Percentiles rank a stretch among this genome's conserved stretches.
Evolutionary conservation across 1,140 invertebrate genomes (phyloP).

Genomic region (Drosophila repleta): DNA sequence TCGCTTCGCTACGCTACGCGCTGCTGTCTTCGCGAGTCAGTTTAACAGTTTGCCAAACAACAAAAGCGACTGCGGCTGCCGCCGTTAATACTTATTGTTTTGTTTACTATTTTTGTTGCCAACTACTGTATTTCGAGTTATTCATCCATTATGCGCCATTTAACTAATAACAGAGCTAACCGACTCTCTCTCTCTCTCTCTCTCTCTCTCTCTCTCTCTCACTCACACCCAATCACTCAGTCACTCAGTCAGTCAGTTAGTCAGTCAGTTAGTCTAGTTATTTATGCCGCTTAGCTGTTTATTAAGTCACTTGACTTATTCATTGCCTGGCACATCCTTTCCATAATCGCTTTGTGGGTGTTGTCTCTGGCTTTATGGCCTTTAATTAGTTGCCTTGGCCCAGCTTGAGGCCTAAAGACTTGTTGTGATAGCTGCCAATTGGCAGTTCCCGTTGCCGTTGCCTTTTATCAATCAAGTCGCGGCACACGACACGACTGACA

Average conservation of each 20-base stretch:
- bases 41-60: constrained; percentile 71
- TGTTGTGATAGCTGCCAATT: constrained; percentile 17
- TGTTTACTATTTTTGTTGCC: constrained; percentile 53
- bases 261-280: constrained; percentile 14
- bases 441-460: constrained; percentile 26
- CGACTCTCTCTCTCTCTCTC: constrained; percentile 20
- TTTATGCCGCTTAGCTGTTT: constrained; percentile 49
- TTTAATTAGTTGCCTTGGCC: constrained; percentile 30
- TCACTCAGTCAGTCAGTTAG: constrained; percentile 26
- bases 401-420: neutral
- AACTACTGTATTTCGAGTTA: constrained; percentile 48
- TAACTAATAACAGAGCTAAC: constrained; percentile 73
- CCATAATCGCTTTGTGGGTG: constrained; percentile 54
- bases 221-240: constrained; percentile 28
- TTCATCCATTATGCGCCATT: constrained; percentile 79
- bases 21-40: constrained; percentile 35
- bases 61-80: constrained; percentile 56
- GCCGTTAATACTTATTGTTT: constrained; percentile 59
- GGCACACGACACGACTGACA: constrained; percentile 63
- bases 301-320: constrained; percentile 68
- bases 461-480: constrained; percentile 38
- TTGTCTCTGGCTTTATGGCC: constrained; percentile 31
- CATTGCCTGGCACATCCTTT: constrained; percentile 51
- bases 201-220: constrained; percentile 31
- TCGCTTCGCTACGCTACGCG: constrained; percentile 33